These are phyloP conservation scores for Pipistrellus pipistrellus DNA, from an alignment of 2,797 vertebrate genomes.

Conservation along the genomic window DNA sequence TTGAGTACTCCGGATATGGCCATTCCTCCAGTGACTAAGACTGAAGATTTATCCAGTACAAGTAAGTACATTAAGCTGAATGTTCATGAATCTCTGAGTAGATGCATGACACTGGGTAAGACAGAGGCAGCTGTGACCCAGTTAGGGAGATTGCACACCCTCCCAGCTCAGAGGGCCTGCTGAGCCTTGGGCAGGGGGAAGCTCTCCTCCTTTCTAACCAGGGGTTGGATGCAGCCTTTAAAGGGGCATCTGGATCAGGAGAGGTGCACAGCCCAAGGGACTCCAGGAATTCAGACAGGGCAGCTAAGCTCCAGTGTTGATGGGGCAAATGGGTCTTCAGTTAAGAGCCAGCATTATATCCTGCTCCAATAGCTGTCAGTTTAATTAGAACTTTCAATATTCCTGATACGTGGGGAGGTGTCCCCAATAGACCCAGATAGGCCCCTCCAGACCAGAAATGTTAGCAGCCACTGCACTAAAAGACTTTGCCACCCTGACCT, in stretches of 20 bases:
- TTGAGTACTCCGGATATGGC: neutral
- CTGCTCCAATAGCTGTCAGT: neutral
- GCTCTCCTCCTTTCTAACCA: neutral
- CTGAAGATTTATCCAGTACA: neutral
- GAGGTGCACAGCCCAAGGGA: neutral
- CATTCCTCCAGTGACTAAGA: neutral
- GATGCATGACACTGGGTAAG: neutral
- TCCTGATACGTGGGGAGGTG: neutral
- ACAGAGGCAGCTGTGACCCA: neutral
- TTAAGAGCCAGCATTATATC: neutral
- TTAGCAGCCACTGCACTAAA: neutral
- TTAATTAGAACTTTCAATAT: neutral
- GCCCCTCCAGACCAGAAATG: neutral
- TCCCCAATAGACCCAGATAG: neutral
- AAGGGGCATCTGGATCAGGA: neutral
- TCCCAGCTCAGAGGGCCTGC: neutral
- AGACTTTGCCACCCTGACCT: neutral
- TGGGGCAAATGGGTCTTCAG: neutral
- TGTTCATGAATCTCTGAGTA: neutral
- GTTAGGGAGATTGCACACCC: neutral
- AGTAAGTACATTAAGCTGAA: neutral
- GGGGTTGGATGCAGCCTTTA: neutral
- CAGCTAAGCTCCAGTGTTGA: neutral
- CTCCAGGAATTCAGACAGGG: neutral
- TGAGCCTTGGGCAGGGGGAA: neutral